A percentile compares a stretch with the other conserved stretches of the same genome.
Conservation (phyloP, 2,888 invertebrate genomes). For the Drosophila lutescens region DNA sequence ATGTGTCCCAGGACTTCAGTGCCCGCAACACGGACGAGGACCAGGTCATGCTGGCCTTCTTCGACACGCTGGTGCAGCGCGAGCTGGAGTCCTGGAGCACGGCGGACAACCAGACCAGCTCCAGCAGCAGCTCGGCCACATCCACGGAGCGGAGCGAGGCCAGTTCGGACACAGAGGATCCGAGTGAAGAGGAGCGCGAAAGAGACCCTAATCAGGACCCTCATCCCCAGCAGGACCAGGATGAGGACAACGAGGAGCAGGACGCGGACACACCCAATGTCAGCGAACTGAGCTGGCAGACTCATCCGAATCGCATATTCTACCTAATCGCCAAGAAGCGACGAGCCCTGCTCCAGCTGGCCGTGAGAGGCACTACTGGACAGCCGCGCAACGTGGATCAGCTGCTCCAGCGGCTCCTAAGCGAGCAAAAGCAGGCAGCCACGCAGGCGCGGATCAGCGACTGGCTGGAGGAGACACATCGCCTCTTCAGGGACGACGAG, state of each 20-base stretch:
- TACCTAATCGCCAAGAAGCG: constrained; percentile 90
- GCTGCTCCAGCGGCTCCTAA: constrained; percentile 58
- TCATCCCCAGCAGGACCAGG: not conserved
- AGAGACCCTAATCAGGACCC: not conserved
- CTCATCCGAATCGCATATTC: constrained; percentile 88
- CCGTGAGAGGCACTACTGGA: constrained; percentile 85
- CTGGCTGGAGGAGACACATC: constrained; percentile 71
- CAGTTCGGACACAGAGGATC: constrained; percentile 32
- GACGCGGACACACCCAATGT: constrained; percentile 62
- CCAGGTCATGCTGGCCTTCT: constrained; percentile 98
- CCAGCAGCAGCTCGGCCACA: constrained; percentile 36
- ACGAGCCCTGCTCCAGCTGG: constrained; percentile 87
- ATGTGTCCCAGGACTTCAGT: constrained; percentile 94
- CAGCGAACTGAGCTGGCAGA: constrained; percentile 65
- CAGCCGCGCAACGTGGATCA: constrained; percentile 61
- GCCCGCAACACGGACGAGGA: constrained; percentile 95
- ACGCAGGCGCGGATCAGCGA: constrained; percentile 57
- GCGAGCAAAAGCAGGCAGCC: constrained; percentile 75
- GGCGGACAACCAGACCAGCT: constrained; percentile 83
- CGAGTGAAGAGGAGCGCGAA: constrained; percentile 38
- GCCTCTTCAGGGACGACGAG: constrained; percentile 59
- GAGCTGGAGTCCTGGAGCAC: constrained; percentile 92
- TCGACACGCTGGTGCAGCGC: constrained; percentile 95
- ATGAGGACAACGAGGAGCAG: constrained; percentile 5
- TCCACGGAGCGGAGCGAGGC: constrained; percentile 44